Percentiles rank a stretch among this genome's conserved stretches.
Evolutionary conservation across 2,113 vertebrate species (phyloP).

Genomic region (Neotragus pygmaeus): DNA sequence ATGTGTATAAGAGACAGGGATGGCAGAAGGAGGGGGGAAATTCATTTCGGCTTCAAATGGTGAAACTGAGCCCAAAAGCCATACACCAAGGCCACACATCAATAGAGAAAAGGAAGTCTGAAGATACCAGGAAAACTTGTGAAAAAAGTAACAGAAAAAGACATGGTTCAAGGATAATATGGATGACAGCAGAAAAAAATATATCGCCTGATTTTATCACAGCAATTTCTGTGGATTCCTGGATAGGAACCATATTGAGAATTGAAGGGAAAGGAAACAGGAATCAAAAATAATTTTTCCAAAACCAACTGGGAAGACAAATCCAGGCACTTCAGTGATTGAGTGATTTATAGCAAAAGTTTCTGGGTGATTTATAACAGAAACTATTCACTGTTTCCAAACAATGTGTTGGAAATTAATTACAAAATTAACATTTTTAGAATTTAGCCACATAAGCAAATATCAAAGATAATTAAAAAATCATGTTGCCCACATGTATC

Average conservation of each 20-base stretch:
- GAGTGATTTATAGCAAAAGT: conserved; percentile 57
- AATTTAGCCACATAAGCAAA: conserved; percentile 70
- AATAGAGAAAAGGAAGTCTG: background rate
- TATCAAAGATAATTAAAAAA: conserved; percentile 71
- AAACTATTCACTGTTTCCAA: conserved; percentile 60
- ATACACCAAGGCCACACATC: background rate
- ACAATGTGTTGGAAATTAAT: conserved; percentile 70
- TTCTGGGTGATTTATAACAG: conserved; percentile 49
- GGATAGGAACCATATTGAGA: conserved; percentile 32
- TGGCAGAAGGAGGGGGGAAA: background rate
- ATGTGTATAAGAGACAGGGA: too few species aligned
- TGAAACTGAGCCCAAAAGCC: background rate
- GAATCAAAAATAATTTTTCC: conserved; percentile 38
- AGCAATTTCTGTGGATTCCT: conserved; percentile 40
- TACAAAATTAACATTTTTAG: conserved; percentile 73
- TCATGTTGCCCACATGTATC: conserved; percentile 62
- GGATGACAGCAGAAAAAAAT: background rate
- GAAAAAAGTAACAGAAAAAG: conserved; percentile 18
- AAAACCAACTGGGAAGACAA: conserved; percentile 35
- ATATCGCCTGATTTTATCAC: background rate
- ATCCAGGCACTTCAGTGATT: conserved; percentile 38
- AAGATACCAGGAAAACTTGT: conserved; percentile 4
- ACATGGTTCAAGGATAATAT: conserved; percentile 23
- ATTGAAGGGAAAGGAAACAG: background rate
- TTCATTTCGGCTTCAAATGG: background rate